phyloP scores from a whole-genome alignment of 2,888 invertebrate species.

The Imbricaverruca yamaguchii region DNA sequence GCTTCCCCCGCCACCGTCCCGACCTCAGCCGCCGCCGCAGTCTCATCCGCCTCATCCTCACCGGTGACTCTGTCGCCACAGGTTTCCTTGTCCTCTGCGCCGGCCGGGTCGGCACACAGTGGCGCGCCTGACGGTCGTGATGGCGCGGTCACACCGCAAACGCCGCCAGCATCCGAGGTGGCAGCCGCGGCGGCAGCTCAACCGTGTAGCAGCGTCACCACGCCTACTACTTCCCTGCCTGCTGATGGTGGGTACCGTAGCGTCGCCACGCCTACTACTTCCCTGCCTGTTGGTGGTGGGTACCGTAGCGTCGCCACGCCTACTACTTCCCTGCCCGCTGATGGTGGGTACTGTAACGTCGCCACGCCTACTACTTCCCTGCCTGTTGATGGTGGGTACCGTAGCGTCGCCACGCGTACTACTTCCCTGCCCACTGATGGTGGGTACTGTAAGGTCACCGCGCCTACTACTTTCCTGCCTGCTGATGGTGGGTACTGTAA shows the following conservation, averaged over 20 bases:
- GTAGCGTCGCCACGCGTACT: too few relatives aligned
- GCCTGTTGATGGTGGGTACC: too few relatives aligned
- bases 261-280: neutral
- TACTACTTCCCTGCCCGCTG: too few relatives aligned
- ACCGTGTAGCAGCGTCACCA: neutral
- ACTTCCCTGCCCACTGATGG: too few relatives aligned
- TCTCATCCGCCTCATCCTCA: constrained; percentile 25
- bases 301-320: too few relatives aligned
- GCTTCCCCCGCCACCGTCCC: constrained; percentile 15
- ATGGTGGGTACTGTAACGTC: too few relatives aligned
- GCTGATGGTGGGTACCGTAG: neutral
- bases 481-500: too few relatives aligned
- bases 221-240: neutral
- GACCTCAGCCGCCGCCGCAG: constrained; percentile 8
- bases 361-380: too few relatives aligned
- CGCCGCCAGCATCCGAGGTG: constrained; percentile 32
- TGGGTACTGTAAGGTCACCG: too few relatives aligned
- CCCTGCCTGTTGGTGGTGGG: too few relatives aligned
- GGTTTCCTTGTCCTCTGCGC: constrained; percentile 23
- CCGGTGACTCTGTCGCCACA: constrained; percentile 25
- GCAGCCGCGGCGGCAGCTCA: constrained; percentile 32
- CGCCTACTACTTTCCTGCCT: too few relatives aligned
- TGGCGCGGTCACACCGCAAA: constrained; percentile 33
- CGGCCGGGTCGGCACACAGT: constrained; percentile 24
- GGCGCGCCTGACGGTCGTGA: constrained; percentile 25